Base-by-base conservation (phyloP, 2,888 invertebrate genomes). In the Drosophila pegasa region DNA sequence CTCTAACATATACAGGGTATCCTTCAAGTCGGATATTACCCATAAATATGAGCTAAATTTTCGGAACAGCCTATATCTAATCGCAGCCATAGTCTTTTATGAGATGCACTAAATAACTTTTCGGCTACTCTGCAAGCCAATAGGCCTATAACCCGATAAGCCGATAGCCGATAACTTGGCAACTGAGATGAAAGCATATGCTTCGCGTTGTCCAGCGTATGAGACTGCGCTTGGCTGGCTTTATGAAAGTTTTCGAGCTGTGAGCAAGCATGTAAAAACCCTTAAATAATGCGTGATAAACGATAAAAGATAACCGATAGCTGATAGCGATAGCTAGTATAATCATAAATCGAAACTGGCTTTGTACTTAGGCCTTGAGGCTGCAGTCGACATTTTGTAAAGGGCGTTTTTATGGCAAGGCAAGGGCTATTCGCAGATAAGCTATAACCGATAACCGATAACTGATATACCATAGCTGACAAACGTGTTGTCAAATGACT, bases 21-120 rank as follows among this genome's bases (percentile, higher is more conserved):
- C 1, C 12, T 12, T 3, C 7, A 0, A 35, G 50, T 16, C 25
- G 35, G n/a, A 6, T 3, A 50, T 10, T 16, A 20, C 50, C 52
- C 37, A 20, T 3, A 37, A 16, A 47, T 59, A 43, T n/a, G 55
- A 56, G 62, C 43, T 40, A 14, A n/a, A 37, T 31, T 37, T 33
- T 27, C 20, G 12, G 40, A 50, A 27, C 35, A 47, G 54, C 47
- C 41, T 58, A 72, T 73, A 72, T 73, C 74, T 72, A 56, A 67
- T 73, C 67, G 37, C 12, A 37, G 25, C 54, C 43, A 20, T 5
- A 27, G 41, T 41, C 52, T n/a, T 62, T 72, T 67, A 73, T 59
- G 45, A 55, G 40, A 50, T 37, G 31, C 5, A 20, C 31, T 22
- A 56, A 58, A 58, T 25, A 16, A 45, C 20, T 33, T 25, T 45